These are phyloP conservation scores for Drosophila repletoides DNA, from an alignment of 1,140 invertebrate species.

Conservation along the genomic window DNA sequence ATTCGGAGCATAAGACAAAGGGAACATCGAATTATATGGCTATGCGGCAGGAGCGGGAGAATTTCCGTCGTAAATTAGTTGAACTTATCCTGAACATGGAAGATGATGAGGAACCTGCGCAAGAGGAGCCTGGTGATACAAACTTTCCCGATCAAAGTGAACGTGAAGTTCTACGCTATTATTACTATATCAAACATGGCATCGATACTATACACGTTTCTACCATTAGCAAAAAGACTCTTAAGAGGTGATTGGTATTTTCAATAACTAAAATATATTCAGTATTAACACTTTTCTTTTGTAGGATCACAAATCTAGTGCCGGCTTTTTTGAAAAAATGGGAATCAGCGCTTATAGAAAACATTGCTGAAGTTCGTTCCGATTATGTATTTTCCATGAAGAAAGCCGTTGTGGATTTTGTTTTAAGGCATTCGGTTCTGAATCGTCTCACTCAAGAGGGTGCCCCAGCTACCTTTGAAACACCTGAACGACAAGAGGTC, in stretches of 20 bases:
- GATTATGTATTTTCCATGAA: conserved; percentile 93
- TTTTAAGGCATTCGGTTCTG: conserved; percentile 88
- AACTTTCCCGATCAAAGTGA: conserved; percentile 85
- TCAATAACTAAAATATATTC: not conserved
- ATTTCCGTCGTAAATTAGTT: conserved; percentile 91
- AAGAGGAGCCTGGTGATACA: conserved; percentile 33
- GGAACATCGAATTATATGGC: conserved; percentile 51
- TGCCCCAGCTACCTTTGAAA: conserved; percentile 82
- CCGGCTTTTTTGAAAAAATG: conserved; percentile 85
- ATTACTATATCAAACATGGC: conserved; percentile 94
- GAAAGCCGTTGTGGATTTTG: conserved; percentile 94
- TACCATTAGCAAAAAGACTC: conserved; percentile 87
- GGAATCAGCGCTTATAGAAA: conserved; percentile 84
- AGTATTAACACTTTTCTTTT: not conserved
- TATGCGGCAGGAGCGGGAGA: conserved; percentile 89
- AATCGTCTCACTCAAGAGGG: conserved; percentile 55
- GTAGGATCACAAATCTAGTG: conserved; percentile 83
- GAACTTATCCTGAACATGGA: conserved; percentile 86
- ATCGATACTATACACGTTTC: conserved; percentile 93
- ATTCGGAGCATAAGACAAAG: conserved; percentile 11
- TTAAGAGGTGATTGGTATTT: conserved; percentile 84
- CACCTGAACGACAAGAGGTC: conserved; percentile 85
- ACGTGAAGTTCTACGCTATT: conserved; percentile 90
- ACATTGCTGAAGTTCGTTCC: conserved; percentile 87
- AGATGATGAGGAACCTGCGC: conserved; percentile 79